Evolutionary conservation across 2,113 vertebrate genomes (phyloP), one percentile per base, ranked within the genome.

Genomic region (Vulpes lagopus): DNA sequence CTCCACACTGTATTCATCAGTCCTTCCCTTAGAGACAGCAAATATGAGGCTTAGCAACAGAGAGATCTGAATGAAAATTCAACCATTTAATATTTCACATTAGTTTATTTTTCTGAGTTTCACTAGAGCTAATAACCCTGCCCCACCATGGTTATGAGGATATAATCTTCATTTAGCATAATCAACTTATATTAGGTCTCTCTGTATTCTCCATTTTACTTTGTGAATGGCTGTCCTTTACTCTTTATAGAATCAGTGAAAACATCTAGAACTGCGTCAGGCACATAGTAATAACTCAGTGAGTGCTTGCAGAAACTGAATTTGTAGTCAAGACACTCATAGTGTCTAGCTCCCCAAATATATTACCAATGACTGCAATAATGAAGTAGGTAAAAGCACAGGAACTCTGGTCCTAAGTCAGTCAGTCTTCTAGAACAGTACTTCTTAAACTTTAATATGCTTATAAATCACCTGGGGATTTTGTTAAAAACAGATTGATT

Each of bases 401-500:
- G 53, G 43, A 86, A 93, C 73, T 92, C 49, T 78, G 25, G 62
- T 79, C 27, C 67, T 80, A 64, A 87, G 65, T 22, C 71, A 94
- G 55, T 15, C 55, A 80, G 25, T 88, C 81, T 97, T 93, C 89
- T 74, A 87, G 73, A 96, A 84, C 14, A 85, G 27, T 65, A 25
- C 30, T 93, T 80, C 53, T 65, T 78, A 87, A 89, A 93, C 4
- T 67, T 86, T 80, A 83, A 92, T 78, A 53, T 23, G 57, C 69
- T 95, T 95, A 96, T 7, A 30, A 59, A 82, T 76, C 51, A 67
- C 62, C 80, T 96, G 74, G 38, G 51, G 83, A 84, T 64, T 74
- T 80, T 96, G 35, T 82, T 96, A 92, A 96, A 95, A 91, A 64
- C 43, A 95, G 94, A 88, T 71, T 92, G 67, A 89, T 79, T 80